Base-by-base conservation (phyloP, 2,113 vertebrate species). In the Sceloporus tristichus region DNA sequence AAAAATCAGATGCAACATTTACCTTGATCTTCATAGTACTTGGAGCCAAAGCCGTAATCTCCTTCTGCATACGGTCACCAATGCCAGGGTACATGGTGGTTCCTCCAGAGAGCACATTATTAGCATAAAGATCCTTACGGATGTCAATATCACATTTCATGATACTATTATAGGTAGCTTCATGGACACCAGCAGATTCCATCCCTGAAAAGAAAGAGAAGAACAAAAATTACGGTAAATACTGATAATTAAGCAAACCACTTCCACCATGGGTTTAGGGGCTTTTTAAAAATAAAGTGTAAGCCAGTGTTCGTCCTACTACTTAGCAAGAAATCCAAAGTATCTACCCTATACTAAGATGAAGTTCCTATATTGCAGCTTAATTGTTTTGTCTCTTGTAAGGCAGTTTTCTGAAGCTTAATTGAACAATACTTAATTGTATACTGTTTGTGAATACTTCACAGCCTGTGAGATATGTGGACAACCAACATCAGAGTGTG, bases 111-210 rank as follows among this genome's bases (percentile, higher is more conserved):
- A 98, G 96, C 62, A 98, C 95, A 0, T 97, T 98, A 95, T 97
- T 97, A 88, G 97, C 97, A 2, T 98, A 98, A 87, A 98, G 95
- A 87, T 98, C 97, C 92, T 98, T 97, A 34, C 96, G 96, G 93
- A 98, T 98, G 93, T 97, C 97, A 19, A 97, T 97, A 90, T 98
- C 97, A 66, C 97, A 98, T 95, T 98, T 98, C 97, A 98, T 98
- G 95, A 97, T 97, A 16, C 91, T 79, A 59, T 89, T 94, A 18
- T n/a, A 92, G 8, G 90, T 89, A 16, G 82, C 75, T 92, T 91
- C 14, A 0, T 91, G 91, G 89, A 92, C 23, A 68, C 92, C 90
- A 54, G 91, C 89, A 48, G 84, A 91, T 42, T 93, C 87, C 91
- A 93, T 90, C 29, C 89, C 89, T 89, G 79, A 14, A 7, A 0